Conservation (phyloP, 2,888 invertebrate species). For the Doris montereyensis region DNA sequence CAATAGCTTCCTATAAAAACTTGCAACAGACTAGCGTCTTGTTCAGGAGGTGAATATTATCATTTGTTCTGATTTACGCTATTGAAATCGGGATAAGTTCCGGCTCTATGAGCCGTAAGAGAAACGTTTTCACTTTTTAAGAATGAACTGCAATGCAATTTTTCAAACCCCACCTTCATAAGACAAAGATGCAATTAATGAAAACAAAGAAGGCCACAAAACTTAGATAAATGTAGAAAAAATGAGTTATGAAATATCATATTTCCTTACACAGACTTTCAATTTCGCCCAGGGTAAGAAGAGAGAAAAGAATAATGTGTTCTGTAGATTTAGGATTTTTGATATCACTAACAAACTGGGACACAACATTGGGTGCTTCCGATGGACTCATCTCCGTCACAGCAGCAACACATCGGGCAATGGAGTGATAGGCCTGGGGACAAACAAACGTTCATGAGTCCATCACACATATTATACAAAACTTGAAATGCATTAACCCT, state of each 20-base stretch:
- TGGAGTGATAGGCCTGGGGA: slow-evolving; percentile 90
- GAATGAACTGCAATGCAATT: too few species aligned
- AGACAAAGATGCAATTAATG: not conserved
- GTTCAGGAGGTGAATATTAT: too few species aligned
- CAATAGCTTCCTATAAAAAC: too few species aligned
- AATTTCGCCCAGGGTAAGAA: slow-evolving; percentile 96
- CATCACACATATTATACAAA: too few species aligned
- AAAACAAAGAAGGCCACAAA: not conserved
- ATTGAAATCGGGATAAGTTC: too few species aligned
- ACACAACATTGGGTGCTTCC: slow-evolving; percentile 79
- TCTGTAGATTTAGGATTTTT: slow-evolving; percentile 70
- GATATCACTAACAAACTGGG: slow-evolving; percentile 73
- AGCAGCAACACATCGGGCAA: slow-evolving; percentile 96
- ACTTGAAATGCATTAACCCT: too few species aligned
- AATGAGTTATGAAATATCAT: slow-evolving; percentile 78
- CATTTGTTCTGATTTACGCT: too few species aligned
- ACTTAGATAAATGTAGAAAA: not conserved
- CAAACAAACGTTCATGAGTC: too few species aligned
- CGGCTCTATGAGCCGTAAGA: too few species aligned
- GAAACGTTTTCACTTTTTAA: too few species aligned
- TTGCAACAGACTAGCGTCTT: too few species aligned
- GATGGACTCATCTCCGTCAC: slow-evolving; percentile 86
- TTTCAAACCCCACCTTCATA: not conserved
- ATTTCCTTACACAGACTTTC: slow-evolving; percentile 93
- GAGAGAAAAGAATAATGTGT: slow-evolving; percentile 88